Evolutionary conservation across 2,113 vertebrate genomes (phyloP).

Genomic region (human): GRCh38 chr1:11242501-11243000

Average conservation of each 20-base stretch:
- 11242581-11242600: background rate
- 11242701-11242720: background rate
- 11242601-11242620: background rate
- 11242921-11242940: background rate
- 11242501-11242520: too few species aligned
- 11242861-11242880: background rate
- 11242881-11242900: background rate
- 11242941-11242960: background rate
- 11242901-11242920: background rate
- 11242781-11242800: background rate
- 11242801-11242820: background rate
- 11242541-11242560: background rate
- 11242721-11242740: background rate
- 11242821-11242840: background rate
- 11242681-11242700: background rate
- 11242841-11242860: background rate
- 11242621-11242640: background rate
- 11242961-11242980: background rate
- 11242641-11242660: background rate
- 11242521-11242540: background rate
- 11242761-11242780: background rate
- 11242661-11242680: background rate
- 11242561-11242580: background rate
- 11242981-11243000: rapidly evolving
- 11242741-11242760: background rate